Evolutionary conservation across 92 coral and sea anemone genomes (phyloP).

Genomic region (Phenganax stokvisi): DNA sequence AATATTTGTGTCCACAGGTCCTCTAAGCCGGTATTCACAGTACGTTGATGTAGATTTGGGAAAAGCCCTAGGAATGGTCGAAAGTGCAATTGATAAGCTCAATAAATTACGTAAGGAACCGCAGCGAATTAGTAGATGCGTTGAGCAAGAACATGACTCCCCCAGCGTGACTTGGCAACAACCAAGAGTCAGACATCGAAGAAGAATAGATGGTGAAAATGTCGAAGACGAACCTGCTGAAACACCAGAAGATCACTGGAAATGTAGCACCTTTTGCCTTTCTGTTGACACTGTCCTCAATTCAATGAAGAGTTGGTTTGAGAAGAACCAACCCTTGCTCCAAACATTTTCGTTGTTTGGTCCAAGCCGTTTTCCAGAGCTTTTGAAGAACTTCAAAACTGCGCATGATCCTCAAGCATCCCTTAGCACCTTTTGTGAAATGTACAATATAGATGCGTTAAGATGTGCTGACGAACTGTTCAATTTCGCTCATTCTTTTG

Average conservation of each 20-base stretch:
- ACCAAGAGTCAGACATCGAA: not conserved
- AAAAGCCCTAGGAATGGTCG: conserved; percentile 3
- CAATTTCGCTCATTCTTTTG: not conserved
- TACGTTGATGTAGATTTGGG: not conserved
- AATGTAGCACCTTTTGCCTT: conserved; percentile 6
- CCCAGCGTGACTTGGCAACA: not conserved
- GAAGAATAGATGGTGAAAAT: not conserved
- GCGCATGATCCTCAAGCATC: not conserved
- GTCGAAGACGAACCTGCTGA: conserved; percentile 3
- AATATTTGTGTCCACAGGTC: not conserved
- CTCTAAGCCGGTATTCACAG: not conserved
- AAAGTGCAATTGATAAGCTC: not conserved
- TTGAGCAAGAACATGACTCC: not conserved
- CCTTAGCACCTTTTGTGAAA: not conserved
- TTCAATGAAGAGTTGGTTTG: conserved; percentile 22
- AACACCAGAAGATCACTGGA: conserved; percentile 22
- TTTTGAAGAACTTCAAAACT: not conserved
- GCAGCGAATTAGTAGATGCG: too few species aligned
- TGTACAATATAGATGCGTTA: not conserved
- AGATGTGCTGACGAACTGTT: conserved; percentile 26
- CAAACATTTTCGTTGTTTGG: conserved; percentile 6
- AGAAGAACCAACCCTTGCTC: conserved; percentile 7
- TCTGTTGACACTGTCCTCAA: conserved; percentile 4
- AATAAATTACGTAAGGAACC: not conserved
- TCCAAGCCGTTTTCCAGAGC: conserved; percentile 11